These are phyloP conservation scores for Armadillidium nasatum DNA, from an alignment of 1,140 invertebrate species.

Conservation along the genomic window DNA sequence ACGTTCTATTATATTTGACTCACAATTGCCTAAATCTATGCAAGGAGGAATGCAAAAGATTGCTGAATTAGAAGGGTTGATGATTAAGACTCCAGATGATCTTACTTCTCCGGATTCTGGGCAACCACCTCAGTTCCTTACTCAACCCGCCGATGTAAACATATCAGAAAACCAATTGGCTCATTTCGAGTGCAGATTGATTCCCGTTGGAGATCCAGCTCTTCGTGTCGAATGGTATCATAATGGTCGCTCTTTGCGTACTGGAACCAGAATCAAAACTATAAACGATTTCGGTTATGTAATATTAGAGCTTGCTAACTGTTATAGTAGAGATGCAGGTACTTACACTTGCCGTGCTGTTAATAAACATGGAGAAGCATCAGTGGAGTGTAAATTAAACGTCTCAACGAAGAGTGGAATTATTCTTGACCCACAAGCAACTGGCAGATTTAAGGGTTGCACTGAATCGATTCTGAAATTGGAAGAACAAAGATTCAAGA, in stretches of 20 bases:
- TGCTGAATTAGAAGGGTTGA: constrained; percentile 82
- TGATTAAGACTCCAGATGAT: constrained; percentile 51
- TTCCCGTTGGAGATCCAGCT: constrained; percentile 84
- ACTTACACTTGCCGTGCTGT: constrained; percentile 84
- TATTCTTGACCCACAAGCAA: constrained; percentile 67
- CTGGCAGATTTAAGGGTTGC: constrained; percentile 48
- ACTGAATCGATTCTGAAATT: constrained; percentile 84
- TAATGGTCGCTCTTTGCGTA: constrained; percentile 81
- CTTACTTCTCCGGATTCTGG: constrained; percentile 60
- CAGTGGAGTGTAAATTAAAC: constrained; percentile 75
- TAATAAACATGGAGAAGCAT: constrained; percentile 83
- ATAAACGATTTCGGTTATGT: constrained; percentile 86
- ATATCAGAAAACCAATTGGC: constrained; percentile 83
- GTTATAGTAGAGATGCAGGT: constrained; percentile 80
- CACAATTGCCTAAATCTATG: constrained; percentile 86
- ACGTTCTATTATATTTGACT: constrained; percentile 83
- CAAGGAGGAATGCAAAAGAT: constrained; percentile 89
- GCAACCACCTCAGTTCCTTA: constrained; percentile 87
- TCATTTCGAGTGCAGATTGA: constrained; percentile 84
- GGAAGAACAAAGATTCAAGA: constrained; percentile 81
- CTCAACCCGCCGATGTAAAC: constrained; percentile 74
- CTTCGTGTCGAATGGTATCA: constrained; percentile 96
- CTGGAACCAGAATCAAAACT: constrained; percentile 81
- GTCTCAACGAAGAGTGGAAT: constrained; percentile 74
- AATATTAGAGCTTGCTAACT: constrained; percentile 81